phyloP scores from a whole-genome alignment of 1,140 invertebrate genomes.

The Papilio polyxenes region DNA sequence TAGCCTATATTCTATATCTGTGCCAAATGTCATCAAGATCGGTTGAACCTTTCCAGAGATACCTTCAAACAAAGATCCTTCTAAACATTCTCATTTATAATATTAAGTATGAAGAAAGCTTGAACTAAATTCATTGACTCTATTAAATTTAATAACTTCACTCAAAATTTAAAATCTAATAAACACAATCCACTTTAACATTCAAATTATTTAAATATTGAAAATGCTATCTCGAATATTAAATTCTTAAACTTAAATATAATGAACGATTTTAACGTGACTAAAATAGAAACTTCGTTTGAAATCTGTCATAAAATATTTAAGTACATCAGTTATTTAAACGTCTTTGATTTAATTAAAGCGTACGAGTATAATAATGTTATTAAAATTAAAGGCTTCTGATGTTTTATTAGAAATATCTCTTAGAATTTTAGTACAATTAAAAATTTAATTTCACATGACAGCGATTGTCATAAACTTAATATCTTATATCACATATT shows the following conservation, averaged over 20 bases:
- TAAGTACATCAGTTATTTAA: background rate
- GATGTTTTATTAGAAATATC: background rate
- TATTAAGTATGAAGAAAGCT: background rate
- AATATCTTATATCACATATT: too few relatives aligned
- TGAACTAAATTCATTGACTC: background rate
- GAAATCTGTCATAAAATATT: background rate
- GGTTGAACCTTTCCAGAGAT: too few relatives aligned
- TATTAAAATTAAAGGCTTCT: background rate
- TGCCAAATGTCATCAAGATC: too few relatives aligned
- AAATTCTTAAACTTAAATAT: background rate
- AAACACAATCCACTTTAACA: background rate
- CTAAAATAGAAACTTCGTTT: conserved; percentile 17
- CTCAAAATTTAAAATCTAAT: background rate
- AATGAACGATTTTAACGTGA: background rate
- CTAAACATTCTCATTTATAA: background rate
- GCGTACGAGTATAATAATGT: background rate
- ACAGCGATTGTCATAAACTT: too few relatives aligned
- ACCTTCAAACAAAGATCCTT: too few relatives aligned
- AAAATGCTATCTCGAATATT: background rate
- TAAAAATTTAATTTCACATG: too few relatives aligned
- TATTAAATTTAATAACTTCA: background rate
- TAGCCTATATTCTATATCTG: too few relatives aligned
- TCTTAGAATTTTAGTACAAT: background rate
- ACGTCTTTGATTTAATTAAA: background rate
- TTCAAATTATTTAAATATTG: background rate